These are phyloP conservation scores for Lepidocyrtinus sp. DNA, from an alignment of 2,888 invertebrate species.

Conservation along the genomic window DNA sequence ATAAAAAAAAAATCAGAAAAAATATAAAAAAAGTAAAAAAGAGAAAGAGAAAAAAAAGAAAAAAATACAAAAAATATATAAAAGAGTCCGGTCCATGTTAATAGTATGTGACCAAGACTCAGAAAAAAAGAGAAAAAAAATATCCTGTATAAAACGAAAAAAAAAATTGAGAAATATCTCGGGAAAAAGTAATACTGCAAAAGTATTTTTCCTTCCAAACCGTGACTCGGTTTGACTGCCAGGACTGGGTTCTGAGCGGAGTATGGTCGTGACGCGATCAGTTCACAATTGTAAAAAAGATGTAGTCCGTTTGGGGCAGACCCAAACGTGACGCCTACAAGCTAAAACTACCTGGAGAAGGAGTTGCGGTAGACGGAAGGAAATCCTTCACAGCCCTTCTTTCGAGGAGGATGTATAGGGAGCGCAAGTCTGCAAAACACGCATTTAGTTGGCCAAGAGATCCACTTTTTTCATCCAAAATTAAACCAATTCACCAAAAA, in stretches of 20 bases:
- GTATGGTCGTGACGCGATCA: slow-evolving; percentile 62
- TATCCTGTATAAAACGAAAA: neutral
- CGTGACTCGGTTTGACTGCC: slow-evolving; percentile 67
- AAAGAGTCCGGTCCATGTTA: slow-evolving; percentile 5
- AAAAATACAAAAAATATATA: slow-evolving; percentile 22
- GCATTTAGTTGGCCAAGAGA: neutral
- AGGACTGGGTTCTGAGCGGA: slow-evolving; percentile 58
- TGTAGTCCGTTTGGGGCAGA: neutral
- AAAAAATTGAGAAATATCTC: neutral
- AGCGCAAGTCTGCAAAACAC: neutral
- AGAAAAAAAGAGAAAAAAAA: too few relatives aligned
- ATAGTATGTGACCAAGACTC: too few relatives aligned
- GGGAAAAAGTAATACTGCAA: too few relatives aligned
- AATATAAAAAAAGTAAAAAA: neutral
- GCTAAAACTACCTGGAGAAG: slow-evolving; percentile 20
- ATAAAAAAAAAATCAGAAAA: neutral
- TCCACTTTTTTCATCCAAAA: neutral
- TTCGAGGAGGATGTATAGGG: neutral
- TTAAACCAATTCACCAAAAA: neutral
- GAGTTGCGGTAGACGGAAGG: neutral
- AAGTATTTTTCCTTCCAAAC: slow-evolving; percentile 50
- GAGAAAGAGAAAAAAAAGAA: slow-evolving; percentile 18
- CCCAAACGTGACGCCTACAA: slow-evolving; percentile 17
- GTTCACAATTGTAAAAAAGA: neutral
- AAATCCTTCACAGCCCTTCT: too few relatives aligned